A percentile compares a stretch with the other conserved stretches of the same genome.
These are phyloP conservation scores for Peucedramus taeniatus DNA, from an alignment of 2,113 vertebrate species.

Conservation along the genomic window DNA sequence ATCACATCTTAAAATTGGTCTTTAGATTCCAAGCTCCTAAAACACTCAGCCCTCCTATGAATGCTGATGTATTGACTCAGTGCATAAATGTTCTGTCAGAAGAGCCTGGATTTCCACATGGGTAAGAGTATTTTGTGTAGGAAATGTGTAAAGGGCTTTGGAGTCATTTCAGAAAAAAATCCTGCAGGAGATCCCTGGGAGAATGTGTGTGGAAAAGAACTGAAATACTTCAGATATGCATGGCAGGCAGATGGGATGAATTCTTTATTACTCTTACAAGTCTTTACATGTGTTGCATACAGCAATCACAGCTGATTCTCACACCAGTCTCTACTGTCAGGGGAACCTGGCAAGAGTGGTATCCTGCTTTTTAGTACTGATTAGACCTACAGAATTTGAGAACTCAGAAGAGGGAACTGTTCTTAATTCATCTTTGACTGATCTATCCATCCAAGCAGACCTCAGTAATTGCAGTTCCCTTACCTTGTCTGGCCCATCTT, in stretches of 20 bases:
- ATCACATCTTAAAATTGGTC: neutral
- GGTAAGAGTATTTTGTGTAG: neutral
- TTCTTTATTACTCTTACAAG: neutral
- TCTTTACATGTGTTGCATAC: neutral
- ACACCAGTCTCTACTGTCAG: neutral
- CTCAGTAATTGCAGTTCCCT: neutral
- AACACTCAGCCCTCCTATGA: neutral
- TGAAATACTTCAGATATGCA: neutral
- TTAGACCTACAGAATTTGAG: neutral
- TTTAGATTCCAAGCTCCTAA: neutral
- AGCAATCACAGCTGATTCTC: neutral
- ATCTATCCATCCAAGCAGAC: neutral
- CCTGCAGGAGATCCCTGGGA: neutral
- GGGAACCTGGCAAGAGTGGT: neutral
- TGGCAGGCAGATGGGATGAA: neutral
- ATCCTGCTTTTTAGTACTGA: neutral
- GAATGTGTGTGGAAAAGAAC: neutral
- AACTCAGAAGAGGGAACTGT: neutral
- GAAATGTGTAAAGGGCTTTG: neutral
- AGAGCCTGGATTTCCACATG: neutral
- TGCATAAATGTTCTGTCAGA: neutral
- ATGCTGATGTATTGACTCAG: neutral
- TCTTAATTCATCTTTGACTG: neutral
- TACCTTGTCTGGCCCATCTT: conserved; percentile 91
- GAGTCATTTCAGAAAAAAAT: neutral